These are phyloP conservation scores for Leptinotarsa rubiginosa DNA, from an alignment of 2,888 invertebrate genomes.

Conservation along the genomic window DNA sequence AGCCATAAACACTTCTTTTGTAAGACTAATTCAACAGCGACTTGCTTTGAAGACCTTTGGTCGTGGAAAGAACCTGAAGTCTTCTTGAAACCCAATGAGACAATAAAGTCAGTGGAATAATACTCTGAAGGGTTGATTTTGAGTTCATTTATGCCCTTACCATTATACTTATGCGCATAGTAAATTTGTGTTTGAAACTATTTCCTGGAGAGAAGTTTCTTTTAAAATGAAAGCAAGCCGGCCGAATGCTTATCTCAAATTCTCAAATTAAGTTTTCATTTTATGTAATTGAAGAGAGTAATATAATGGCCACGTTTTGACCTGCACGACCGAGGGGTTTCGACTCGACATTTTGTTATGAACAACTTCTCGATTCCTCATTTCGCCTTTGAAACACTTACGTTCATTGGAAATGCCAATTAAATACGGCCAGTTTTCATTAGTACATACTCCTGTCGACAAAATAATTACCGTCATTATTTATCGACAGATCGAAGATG, in stretches of 20 bases:
- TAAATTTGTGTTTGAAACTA: background rate
- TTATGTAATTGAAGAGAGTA: conserved; percentile 39
- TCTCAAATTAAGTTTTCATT: conserved; percentile 45
- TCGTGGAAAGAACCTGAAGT: too few relatives aligned
- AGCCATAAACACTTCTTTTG: too few relatives aligned
- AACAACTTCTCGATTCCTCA: conserved; percentile 28
- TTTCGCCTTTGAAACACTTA: conserved; percentile 24
- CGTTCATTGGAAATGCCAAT: conserved; percentile 24
- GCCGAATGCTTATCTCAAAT: conserved; percentile 32
- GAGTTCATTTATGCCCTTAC: too few relatives aligned
- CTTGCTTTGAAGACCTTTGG: too few relatives aligned
- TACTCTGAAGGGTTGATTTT: too few relatives aligned
- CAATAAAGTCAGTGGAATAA: too few relatives aligned
- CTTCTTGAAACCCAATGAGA: too few relatives aligned
- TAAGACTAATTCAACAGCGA: too few relatives aligned
- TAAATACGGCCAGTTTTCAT: conserved; percentile 20
- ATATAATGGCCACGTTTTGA: conserved; percentile 46
- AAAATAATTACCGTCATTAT: conserved; percentile 37
- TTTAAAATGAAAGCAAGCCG: conserved; percentile 21
- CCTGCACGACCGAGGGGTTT: conserved; percentile 37
- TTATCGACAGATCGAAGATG: conserved; percentile 26
- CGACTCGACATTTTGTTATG: conserved; percentile 21
- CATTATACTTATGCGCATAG: too few relatives aligned
- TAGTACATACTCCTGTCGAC: conserved; percentile 30
- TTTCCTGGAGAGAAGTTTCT: background rate